Conservation (phyloP, 2,797 vertebrate genomes). For the Thunnus albacares region DNA sequence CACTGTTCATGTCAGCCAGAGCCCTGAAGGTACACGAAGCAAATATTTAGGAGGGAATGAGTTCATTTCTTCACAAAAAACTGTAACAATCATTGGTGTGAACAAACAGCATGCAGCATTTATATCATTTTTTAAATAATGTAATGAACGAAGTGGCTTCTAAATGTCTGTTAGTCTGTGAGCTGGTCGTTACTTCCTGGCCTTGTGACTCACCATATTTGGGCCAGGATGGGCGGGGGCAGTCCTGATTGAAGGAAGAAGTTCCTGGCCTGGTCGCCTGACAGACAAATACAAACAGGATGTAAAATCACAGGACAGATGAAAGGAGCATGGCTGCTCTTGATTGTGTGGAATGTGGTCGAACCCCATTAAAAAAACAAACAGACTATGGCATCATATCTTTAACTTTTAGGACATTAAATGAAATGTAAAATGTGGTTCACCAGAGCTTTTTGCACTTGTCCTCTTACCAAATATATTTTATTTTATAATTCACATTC, state of each 20-base stretch:
- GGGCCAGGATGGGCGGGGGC: conserved; percentile 90
- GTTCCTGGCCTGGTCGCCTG: conserved; percentile 97
- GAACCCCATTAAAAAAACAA: neutral
- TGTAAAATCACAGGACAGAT: neutral
- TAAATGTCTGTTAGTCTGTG: neutral
- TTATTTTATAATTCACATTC: neutral
- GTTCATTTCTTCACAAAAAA: too few relatives aligned
- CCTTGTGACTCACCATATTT: conserved; percentile 94
- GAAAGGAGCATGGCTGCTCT: neutral
- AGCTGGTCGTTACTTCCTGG: neutral
- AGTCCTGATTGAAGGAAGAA: conserved; percentile 89
- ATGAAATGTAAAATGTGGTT: too few relatives aligned
- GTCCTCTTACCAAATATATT: neutral
- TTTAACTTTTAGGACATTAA: neutral
- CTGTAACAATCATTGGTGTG: neutral
- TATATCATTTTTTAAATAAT: neutral
- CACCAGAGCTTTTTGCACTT: too few relatives aligned
- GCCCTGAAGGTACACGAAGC: conserved; percentile 85
- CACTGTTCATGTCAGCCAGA: conserved; percentile 97
- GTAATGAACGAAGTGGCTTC: fast-evolving
- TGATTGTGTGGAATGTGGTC: neutral
- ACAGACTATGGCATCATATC: neutral
- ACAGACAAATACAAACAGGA: conserved; percentile 41
- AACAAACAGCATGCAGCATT: neutral
- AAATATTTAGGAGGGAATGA: neutral